These are phyloP conservation scores for Caenorhabditis becei DNA, from an alignment of 2,888 invertebrate genomes.

Conservation along the genomic window DNA sequence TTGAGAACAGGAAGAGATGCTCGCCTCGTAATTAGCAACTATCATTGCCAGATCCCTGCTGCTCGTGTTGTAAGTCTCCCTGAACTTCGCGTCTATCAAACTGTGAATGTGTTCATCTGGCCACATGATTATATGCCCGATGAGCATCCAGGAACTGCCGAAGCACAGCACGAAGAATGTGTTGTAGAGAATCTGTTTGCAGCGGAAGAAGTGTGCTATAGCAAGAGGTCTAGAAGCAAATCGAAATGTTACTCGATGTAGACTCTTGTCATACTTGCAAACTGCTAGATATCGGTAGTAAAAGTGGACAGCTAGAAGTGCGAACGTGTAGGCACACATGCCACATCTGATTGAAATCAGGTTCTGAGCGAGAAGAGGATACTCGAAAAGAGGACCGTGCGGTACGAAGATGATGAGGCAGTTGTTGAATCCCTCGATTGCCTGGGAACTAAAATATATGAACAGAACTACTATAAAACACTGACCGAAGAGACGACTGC, in stretches of 20 bases:
- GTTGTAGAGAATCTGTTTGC: no score
- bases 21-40: conserved; percentile 20
- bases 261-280: conserved; percentile 10
- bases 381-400: conserved; percentile 5
- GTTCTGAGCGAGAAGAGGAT: not conserved
- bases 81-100: conserved; percentile 12
- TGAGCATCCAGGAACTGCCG: conserved; percentile 20
- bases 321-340: conserved; percentile 37
- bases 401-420: conserved; percentile 31
- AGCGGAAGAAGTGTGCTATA: conserved; percentile 9
- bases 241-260: not conserved
- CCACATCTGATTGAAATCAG: conserved; percentile 22
- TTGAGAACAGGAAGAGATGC: not conserved
- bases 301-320: conserved; percentile 27
- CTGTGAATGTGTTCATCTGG: conserved; percentile 13
- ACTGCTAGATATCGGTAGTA: conserved; percentile 26
- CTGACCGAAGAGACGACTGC: conserved; percentile 19
- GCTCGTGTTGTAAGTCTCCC: not conserved
- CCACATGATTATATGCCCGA: conserved; percentile 19
- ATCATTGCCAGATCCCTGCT: conserved; percentile 17
- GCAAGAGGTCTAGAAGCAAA: conserved; percentile 8
- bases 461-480: not conserved
- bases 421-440: conserved; percentile 27
- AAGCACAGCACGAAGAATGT: not conserved
- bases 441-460: not conserved